Evolutionary conservation across 1,140 invertebrate species (phyloP).

Genomic region (Drosophila rufa): DNA sequence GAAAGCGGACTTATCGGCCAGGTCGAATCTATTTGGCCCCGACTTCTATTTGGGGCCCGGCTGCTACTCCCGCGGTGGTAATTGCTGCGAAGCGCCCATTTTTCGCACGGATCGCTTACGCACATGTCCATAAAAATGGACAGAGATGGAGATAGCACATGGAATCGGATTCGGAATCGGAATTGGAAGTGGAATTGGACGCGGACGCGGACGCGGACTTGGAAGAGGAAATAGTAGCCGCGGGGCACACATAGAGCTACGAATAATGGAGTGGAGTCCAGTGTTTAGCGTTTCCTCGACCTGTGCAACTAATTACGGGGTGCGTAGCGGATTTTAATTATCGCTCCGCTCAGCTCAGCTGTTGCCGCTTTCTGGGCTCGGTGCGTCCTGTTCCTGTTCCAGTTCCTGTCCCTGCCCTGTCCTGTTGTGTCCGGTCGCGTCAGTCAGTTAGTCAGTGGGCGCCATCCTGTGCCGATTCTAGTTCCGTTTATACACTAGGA

Average conservation of each 20-base stretch:
- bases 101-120: constrained; percentile 84
- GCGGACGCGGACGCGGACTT: constrained; percentile 4
- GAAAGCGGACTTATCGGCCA: constrained; percentile 56
- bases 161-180: constrained; percentile 42
- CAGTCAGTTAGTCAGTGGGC: constrained; percentile 53
- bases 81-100: constrained; percentile 83
- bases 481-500: constrained; percentile 8
- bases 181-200: constrained; percentile 40
- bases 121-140: constrained; percentile 82
- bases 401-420: constrained; percentile 29
- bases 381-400: constrained; percentile 21
- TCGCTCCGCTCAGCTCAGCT: constrained; percentile 63
- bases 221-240: constrained; percentile 29
- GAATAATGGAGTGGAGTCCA: constrained; percentile 32
- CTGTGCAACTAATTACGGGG: constrained; percentile 78
- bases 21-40: constrained; percentile 64
- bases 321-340: constrained; percentile 81
- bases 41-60: constrained; percentile 28
- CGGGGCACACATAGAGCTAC: constrained; percentile 12
- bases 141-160: constrained; percentile 48
- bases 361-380: constrained; percentile 51
- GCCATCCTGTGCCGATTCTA: constrained; percentile 26
- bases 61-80: constrained; percentile 60
- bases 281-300: constrained; percentile 40
- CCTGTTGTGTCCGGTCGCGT: constrained; percentile 32